Conservation (phyloP, 2,888 invertebrate species). For the Elgonia sp. region DNA sequence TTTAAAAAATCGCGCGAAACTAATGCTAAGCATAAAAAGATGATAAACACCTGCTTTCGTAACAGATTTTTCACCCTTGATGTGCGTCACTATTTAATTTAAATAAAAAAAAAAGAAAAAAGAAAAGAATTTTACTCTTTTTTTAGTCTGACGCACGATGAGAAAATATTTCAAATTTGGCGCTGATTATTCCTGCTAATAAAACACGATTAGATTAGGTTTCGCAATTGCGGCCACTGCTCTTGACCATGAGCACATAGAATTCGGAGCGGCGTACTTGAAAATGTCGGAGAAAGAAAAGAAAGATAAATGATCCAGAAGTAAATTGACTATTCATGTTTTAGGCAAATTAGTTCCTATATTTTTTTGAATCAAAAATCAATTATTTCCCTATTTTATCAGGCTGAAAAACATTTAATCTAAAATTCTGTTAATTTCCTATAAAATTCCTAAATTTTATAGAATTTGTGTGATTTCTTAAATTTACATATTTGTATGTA, state of each 20-base stretch:
- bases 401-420: no score
- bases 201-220: not conserved
- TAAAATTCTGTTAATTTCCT: no score
- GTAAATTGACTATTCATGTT: constrained; percentile 12
- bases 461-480: not conserved
- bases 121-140: no score
- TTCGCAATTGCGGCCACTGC: constrained; percentile 23
- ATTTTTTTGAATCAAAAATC: not conserved
- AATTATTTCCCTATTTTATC: no score
- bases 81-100: no score
- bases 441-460: no score
- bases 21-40: not conserved
- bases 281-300: constrained; percentile 40
- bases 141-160: not conserved
- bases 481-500: no score
- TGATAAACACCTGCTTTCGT: not conserved
- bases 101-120: not conserved
- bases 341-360: constrained; percentile 34
- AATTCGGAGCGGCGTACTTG: constrained; percentile 45
- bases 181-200: not conserved
- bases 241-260: constrained; percentile 55
- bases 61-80: no score
- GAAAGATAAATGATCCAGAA: constrained; percentile 36
- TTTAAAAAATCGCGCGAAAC: constrained; percentile 76
- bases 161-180: not conserved